phyloP scores from a whole-genome alignment of 2,113 vertebrate genomes.

The Campylomormyrus numenius region DNA sequence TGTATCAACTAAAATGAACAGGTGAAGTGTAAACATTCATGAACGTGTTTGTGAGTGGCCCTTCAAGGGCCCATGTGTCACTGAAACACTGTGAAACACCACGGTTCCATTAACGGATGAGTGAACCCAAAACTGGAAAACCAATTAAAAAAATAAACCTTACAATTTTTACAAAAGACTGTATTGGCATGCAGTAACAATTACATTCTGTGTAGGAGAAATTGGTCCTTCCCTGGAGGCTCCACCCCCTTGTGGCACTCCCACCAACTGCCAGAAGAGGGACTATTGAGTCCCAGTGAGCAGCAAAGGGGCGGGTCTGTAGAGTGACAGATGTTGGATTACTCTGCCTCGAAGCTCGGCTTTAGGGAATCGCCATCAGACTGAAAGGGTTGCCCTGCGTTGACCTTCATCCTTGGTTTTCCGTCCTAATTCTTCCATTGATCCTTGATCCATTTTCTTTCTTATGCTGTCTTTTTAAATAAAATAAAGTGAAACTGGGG shows the following conservation, averaged over 20 bases:
- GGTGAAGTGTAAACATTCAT: neutral
- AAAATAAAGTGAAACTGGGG: neutral
- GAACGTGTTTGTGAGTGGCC: neutral
- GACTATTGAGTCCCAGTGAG: neutral
- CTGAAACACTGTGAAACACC: neutral
- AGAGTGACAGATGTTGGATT: neutral
- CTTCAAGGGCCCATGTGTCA: neutral
- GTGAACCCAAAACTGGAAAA: neutral
- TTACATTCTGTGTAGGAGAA: neutral
- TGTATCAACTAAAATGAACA: neutral
- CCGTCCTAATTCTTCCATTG: neutral
- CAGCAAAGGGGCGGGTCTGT: neutral
- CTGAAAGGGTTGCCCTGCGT: neutral
- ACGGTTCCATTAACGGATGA: neutral
- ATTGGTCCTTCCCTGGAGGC: neutral
- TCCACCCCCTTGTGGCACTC: neutral
- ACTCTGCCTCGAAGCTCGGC: neutral
- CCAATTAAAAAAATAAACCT: neutral
- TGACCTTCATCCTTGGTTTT: neutral
- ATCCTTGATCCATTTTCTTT: slow-evolving; percentile 15
- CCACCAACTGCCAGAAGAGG: neutral
- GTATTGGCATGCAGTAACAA: slow-evolving; percentile 1
- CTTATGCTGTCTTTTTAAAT: neutral
- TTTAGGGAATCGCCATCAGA: neutral
- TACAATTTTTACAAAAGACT: slow-evolving; percentile 7